Base-by-base conservation (phyloP, 2,113 vertebrate genomes). In the Phaetusa simplex region DNA sequence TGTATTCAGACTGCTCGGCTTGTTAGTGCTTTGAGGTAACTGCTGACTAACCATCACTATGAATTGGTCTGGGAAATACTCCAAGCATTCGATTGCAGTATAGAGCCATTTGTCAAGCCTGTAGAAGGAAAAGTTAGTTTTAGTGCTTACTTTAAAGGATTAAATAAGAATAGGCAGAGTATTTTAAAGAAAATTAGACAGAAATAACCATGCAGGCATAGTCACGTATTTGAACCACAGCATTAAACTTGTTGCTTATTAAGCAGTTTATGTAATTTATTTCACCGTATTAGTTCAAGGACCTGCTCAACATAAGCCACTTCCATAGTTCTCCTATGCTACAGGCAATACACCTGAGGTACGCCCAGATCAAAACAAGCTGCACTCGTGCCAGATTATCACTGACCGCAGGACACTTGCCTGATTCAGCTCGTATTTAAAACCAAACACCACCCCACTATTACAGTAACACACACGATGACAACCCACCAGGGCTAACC, bases 61-160 rank as follows among this genome's bases (percentile, higher is more conserved):
- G 93, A 99, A 96, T 50, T 99, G 98, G 96, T 99, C 98, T 20
- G 99, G 99, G 90, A 99, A 99, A 96, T 98, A 98, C 85, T 99
- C 99, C 92, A 99, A 97, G 88, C 98, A 99, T 92, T 99, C 98
- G 70, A 98, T 91, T 18, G 99, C 98, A 61, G 98, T 98, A 47
- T 77, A 96, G 84, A 99, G 97, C 99, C 99, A 99, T 18, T 71
- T 94, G 83, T 99, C 98, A 96, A 98, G 86, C 69, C 99, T 99
- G 82, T 13, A 82, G 55, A 82, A 73, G 62, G 36, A 88, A 95
- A 97, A 93, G 58, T 43, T 78, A 76, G 26, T 77, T 94, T 94
- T 80, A 97, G 22, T 74, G 53, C 19, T 95, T 36, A 66, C 43
- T 86, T 88, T 42, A 53, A 91, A 62, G 59, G 36, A 62, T 26